Conservation (phyloP, 2,888 invertebrate genomes). For the Pecten maximus region DNA sequence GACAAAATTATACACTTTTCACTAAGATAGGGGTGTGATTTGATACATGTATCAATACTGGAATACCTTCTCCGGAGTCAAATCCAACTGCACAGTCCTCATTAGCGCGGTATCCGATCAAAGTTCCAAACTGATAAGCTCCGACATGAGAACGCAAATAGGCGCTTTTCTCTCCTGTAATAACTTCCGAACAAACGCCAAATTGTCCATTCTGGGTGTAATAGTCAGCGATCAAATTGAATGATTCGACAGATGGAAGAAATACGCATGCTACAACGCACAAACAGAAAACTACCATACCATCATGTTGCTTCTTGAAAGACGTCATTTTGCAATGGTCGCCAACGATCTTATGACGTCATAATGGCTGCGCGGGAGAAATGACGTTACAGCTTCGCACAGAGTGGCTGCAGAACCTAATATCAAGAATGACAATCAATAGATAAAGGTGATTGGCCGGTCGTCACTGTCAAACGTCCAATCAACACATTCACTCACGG, state of each 20-base stretch:
- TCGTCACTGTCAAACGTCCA: too few relatives aligned
- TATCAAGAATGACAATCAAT: too few relatives aligned
- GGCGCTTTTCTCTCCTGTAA: slow-evolving; percentile 7
- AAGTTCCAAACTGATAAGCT: slow-evolving; percentile 25
- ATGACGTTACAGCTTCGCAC: neutral
- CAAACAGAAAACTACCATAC: neutral
- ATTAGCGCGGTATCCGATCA: slow-evolving; percentile 34
- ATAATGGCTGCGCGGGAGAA: neutral
- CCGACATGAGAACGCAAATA: slow-evolving; percentile 16
- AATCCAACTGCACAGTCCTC: slow-evolving; percentile 36
- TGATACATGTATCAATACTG: neutral
- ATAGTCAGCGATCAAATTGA: neutral
- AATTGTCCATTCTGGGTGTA: neutral
- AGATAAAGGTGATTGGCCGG: too few relatives aligned
- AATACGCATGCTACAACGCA: neutral
- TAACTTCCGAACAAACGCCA: neutral
- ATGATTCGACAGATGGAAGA: neutral
- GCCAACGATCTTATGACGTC: slow-evolving; percentile 17
- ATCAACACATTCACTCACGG: too few relatives aligned
- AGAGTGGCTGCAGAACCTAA: too few relatives aligned
- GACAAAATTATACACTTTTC: too few relatives aligned
- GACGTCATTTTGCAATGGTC: slow-evolving; percentile 19
- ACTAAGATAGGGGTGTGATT: too few relatives aligned
- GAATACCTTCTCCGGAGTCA: slow-evolving; percentile 35
- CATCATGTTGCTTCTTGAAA: neutral